Conservation (phyloP, 2,113 vertebrate species). For the Petrocephalus zakoni region DNA sequence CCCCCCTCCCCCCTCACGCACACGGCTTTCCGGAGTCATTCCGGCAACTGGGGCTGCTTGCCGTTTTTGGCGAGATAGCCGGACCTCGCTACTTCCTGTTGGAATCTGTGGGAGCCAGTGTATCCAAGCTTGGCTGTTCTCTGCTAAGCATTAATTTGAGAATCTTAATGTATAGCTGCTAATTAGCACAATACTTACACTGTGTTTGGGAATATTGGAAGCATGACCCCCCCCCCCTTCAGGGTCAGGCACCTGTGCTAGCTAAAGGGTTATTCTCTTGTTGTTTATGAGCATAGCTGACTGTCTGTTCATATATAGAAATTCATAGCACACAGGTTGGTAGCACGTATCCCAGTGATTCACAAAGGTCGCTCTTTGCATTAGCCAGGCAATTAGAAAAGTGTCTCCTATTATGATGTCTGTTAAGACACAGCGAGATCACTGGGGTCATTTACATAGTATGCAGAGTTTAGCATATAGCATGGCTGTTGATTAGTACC, state of each 20-base stretch:
- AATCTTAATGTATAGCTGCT: not conserved
- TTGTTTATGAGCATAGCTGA: not conserved
- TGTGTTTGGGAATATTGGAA: not conserved
- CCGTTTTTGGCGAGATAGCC: not conserved
- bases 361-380: not conserved
- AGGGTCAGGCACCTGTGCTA: no score
- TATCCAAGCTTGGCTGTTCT: not conserved
- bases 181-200: not conserved
- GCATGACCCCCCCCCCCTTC: not conserved
- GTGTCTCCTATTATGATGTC: not conserved
- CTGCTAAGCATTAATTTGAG: not conserved
- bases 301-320: not conserved
- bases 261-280: not conserved
- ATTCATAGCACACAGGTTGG: not conserved
- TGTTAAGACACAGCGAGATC: not conserved
- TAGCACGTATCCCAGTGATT: not conserved
- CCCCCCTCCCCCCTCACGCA: not conserved
- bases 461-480: not conserved
- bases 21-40: not conserved
- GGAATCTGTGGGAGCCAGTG: not conserved
- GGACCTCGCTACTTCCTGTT: not conserved
- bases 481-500: not conserved
- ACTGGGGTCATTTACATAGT: not conserved
- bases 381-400: not conserved
- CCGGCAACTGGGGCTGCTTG: not conserved